Evolutionary conservation across 2,113 vertebrate genomes (phyloP).

Genomic region (Corythoichthys intestinalis): DNA sequence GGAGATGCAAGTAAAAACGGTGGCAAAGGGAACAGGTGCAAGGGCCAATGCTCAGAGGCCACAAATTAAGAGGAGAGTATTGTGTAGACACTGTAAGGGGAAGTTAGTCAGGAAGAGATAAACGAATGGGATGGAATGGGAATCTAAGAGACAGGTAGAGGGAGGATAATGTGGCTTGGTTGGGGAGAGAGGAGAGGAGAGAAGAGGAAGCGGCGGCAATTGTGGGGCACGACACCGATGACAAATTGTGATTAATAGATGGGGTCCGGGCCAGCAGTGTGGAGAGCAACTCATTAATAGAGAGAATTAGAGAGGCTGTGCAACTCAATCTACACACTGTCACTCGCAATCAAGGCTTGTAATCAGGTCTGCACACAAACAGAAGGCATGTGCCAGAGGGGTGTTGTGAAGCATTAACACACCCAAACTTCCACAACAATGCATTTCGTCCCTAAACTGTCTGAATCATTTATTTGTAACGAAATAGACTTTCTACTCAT

Average conservation of each 20-base stretch:
- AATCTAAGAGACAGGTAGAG: conserved; percentile 38
- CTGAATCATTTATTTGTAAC: background rate
- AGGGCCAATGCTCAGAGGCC: conserved; percentile 25
- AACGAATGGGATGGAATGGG: conserved; percentile 27
- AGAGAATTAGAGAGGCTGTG: conserved; percentile 76
- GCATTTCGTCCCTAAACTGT: background rate
- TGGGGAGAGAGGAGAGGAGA: background rate
- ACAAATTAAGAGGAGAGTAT: conserved; percentile 25
- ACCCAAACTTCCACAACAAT: background rate
- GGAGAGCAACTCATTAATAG: conserved; percentile 78
- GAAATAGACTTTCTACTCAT: background rate
- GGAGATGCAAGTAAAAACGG: conserved; percentile 38
- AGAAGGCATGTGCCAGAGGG: conserved; percentile 17
- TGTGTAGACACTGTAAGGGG: conserved; percentile 19
- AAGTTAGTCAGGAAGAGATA: conserved; percentile 28
- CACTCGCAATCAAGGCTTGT: conserved; percentile 73
- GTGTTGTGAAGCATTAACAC: background rate
- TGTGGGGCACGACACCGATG: conserved; percentile 62
- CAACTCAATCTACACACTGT: conserved; percentile 78
- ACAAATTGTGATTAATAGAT: conserved; percentile 83
- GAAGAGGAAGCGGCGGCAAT: conserved; percentile 8
- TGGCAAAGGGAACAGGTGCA: conserved; percentile 47
- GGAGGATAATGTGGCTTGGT: background rate
- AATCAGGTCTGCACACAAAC: conserved; percentile 69
- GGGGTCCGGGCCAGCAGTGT: conserved; percentile 75